Evolutionary conservation across 2,797 vertebrate genomes (phyloP), one percentile per base, ranked within the genome.

Genomic region (Galago senegalensis): DNA sequence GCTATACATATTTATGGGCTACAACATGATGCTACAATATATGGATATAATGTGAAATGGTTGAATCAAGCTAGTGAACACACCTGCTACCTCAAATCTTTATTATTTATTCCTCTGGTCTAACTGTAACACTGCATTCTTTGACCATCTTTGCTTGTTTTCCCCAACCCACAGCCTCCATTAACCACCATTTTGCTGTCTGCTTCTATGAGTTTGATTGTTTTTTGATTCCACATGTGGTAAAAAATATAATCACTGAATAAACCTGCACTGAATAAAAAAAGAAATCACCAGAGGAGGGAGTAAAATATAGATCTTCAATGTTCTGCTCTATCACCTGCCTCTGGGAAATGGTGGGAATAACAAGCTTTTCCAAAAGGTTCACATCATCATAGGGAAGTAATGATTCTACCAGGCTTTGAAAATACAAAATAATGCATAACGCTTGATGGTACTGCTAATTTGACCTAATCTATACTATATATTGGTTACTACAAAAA

Each of bases 361-460:
- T 46, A 46, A 46, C 46, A 84, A 88, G 34, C 53, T 80, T 91
- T 89, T 87, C 89, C 43, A 84, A 53, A 84, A 87, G n/a, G 56
- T 87, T 89, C 87, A 14, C 81, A 87, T 89, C 37, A 53, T 89
- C 85, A 84, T n/a, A 87, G 73, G 37, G 53, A 87, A 92, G n/a
- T 80, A 83, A 89, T 3, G 56, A 93, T 76, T 87, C 16, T 76
- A 77, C 21, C 17, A 87, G 34, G 56, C 21, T 94, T 89, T 85
- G 61, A 96, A 96, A 97, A 93, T 60, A 94, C n/a, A 94, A 96
- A 94, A 88, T 75, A 65, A 90, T 80, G 95, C 9, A 93, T 91
- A 93, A 94, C 88, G 34, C 49, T 27, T 58, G 25, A 17, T 80
- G 21, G 75, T 89, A 61, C 27, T 94, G 83, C 60, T 91, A 75